phyloP scores from a whole-genome alignment of 2,888 invertebrate species.

The Sclerodermus sp. region DNA sequence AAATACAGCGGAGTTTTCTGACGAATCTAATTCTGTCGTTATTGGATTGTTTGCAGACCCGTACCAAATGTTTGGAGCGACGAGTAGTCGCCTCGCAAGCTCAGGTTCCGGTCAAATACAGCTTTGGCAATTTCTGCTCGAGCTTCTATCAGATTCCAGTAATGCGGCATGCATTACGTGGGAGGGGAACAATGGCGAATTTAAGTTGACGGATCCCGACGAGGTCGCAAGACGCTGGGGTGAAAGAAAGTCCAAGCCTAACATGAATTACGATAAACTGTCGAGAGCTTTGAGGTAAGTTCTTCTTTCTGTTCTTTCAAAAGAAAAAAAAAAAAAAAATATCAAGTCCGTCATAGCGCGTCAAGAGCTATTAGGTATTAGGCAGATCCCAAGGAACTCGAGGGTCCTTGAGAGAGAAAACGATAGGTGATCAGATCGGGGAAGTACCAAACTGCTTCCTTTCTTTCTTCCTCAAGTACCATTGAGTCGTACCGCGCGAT shows the following conservation, averaged over 20 bases:
- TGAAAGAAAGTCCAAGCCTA: constrained; percentile 97
- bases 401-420: too few relatives aligned
- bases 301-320: too few relatives aligned
- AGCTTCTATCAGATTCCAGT: constrained; percentile 91
- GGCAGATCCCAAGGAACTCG: too few relatives aligned
- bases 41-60: constrained; percentile 74
- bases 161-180: constrained; percentile 97
- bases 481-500: too few relatives aligned
- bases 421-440: too few relatives aligned
- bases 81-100: constrained; percentile 93
- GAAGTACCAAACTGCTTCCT: too few relatives aligned
- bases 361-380: too few relatives aligned
- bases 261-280: constrained; percentile 99
- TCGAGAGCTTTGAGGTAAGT: constrained; percentile 91
- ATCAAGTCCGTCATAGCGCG: too few relatives aligned
- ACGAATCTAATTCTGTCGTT: too few relatives aligned
- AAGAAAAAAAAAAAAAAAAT: too few relatives aligned
- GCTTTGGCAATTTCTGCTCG: constrained; percentile 97
- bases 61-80: constrained; percentile 97
- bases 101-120: constrained; percentile 98
- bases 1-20: too few relatives aligned
- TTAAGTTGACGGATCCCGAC: constrained; percentile 97
- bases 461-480: too few relatives aligned
- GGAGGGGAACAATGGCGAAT: constrained; percentile 98
- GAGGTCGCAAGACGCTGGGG: constrained; percentile 99